phyloP scores from a whole-genome alignment of 1,140 invertebrate genomes.

The Physella acuta region DNA sequence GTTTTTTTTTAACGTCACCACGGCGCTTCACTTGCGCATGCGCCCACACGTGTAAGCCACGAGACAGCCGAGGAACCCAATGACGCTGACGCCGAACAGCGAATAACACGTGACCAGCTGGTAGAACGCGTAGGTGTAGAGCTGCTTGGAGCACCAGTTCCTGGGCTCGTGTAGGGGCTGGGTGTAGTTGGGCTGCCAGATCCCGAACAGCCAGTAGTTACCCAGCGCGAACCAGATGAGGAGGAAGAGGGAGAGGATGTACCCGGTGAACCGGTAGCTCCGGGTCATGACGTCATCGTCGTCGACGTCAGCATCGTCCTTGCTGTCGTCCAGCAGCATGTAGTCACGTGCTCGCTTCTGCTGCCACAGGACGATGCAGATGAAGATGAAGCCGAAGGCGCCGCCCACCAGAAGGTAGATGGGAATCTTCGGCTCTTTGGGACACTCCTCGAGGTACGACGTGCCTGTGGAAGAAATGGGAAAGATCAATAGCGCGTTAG shows the following conservation, averaged over 20 bases:
- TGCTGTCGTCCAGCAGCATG: conserved; percentile 27
- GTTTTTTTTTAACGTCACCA: neutral
- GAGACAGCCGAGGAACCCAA: neutral
- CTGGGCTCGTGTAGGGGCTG: conserved; percentile 65
- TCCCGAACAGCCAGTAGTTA: conserved; percentile 43
- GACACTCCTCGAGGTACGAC: conserved; percentile 50
- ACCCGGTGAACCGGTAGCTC: conserved; percentile 33
- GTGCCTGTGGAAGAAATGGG: conserved; percentile 29
- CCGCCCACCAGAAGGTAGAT: conserved; percentile 56
- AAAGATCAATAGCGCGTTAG: neutral
- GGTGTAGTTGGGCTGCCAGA: conserved; percentile 48
- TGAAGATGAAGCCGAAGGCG: conserved; percentile 49
- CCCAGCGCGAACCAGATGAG: conserved; percentile 63
- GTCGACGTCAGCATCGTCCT: conserved; percentile 24
- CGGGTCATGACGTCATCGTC: conserved; percentile 35
- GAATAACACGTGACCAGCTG: conserved; percentile 73
- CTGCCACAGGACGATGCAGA: conserved; percentile 38
- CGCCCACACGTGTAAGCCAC: neutral
- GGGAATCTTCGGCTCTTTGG: conserved; percentile 51
- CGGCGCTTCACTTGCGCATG: neutral
- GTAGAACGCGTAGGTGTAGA: conserved; percentile 57
- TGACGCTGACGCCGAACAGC: conserved; percentile 55
- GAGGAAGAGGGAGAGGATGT: conserved; percentile 59
- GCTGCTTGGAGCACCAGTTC: conserved; percentile 49
- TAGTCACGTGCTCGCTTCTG: conserved; percentile 33